Conservation (phyloP, 1,140 invertebrate genomes). For the Drosophila biarmipes region DNA sequence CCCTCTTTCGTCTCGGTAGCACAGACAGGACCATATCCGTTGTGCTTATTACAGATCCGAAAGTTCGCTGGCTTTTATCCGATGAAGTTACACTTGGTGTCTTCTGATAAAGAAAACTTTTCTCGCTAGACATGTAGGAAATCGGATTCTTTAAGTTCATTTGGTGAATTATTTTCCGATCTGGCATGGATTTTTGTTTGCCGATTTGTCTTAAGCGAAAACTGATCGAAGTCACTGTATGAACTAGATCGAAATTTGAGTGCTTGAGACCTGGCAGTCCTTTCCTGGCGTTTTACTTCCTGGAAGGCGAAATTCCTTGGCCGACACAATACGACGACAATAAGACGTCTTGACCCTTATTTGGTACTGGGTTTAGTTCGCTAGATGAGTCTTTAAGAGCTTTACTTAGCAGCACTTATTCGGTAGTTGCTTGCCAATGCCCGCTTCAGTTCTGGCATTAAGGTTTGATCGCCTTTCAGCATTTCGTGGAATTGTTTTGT, state of each 20-base stretch:
- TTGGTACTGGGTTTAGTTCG: too few relatives aligned
- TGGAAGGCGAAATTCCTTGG: too few relatives aligned
- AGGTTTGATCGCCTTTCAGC: background rate
- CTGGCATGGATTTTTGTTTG: constrained; percentile 6
- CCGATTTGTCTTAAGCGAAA: background rate
- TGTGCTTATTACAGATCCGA: background rate
- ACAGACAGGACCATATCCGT: background rate
- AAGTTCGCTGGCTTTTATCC: background rate
- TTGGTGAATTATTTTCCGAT: constrained; percentile 4
- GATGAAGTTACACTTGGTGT: background rate
- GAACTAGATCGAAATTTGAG: background rate
- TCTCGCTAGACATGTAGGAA: background rate
- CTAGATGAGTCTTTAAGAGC: too few relatives aligned
- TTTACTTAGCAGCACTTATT: background rate
- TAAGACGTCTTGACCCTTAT: too few relatives aligned
- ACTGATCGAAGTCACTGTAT: background rate
- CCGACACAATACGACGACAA: too few relatives aligned
- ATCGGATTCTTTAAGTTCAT: background rate
- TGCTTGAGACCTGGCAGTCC: background rate
- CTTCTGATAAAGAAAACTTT: background rate
- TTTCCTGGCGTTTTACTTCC: background rate
- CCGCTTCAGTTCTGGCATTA: background rate
- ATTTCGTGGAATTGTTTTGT: background rate
- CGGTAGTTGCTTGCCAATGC: background rate
- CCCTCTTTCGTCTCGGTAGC: background rate